Conservation (phyloP, 2,797 vertebrate species). For the Argya squamiceps region DNA sequence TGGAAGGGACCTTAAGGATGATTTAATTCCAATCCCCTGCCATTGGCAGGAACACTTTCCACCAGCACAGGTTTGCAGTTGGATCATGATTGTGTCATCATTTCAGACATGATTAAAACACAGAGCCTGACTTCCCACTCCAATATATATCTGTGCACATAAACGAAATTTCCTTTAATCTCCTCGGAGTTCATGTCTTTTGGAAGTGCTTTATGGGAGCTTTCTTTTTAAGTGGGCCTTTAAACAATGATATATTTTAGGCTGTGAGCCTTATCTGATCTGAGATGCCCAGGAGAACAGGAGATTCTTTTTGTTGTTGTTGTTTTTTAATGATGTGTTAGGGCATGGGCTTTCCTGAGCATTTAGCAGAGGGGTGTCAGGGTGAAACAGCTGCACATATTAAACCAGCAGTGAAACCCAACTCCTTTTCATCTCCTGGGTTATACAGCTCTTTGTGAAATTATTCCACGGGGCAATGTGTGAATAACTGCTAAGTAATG, state of each 20-base stretch:
- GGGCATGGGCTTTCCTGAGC: conserved; percentile 42
- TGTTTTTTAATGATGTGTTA: conserved; percentile 37
- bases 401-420: conserved; percentile 49
- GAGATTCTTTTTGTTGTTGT: not conserved
- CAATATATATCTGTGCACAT: not conserved
- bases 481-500: conserved; percentile 20
- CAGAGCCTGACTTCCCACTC: conserved; percentile 8
- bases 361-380: conserved; percentile 66
- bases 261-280: not conserved
- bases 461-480: conserved; percentile 34
- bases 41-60: not conserved
- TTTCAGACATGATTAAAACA: conserved; percentile 57
- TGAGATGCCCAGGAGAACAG: not conserved
- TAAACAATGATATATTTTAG: not conserved
- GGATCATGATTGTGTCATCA: not conserved
- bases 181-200: not conserved
- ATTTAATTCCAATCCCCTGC: not conserved
- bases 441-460: conserved; percentile 56
- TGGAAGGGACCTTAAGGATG: not conserved
- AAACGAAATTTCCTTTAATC: not conserved
- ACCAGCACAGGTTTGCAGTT: not conserved
- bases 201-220: not conserved
- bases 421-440: conserved; percentile 68
- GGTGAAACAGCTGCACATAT: conserved; percentile 57
- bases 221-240: not conserved